Conservation (phyloP, 30 jellyfish, hydroid and myxozoan species). For the Aurelia aurita region DNA sequence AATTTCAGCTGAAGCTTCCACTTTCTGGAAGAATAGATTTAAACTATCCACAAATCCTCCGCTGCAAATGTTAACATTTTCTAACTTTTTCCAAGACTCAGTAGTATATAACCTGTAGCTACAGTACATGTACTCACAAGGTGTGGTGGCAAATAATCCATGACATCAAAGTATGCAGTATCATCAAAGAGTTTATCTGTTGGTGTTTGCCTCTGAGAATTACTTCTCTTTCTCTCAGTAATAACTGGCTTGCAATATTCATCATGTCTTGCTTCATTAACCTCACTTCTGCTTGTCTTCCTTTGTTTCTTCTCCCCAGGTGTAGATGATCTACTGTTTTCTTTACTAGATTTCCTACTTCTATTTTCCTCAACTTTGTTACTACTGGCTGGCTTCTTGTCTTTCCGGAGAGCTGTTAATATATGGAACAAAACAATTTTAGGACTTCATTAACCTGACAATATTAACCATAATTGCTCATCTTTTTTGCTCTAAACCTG, state of each 20-base stretch:
- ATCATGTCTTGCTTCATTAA: background rate
- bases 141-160: constrained; percentile 93
- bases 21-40: no score
- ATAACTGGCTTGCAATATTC: background rate
- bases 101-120: no score
- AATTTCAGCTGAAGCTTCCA: no score
- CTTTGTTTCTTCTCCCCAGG: constrained; percentile 60
- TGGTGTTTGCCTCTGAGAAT: constrained; percentile 32
- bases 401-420: constrained; percentile 33
- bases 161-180: constrained; percentile 81
- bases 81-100: no score
- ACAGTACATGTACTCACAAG: constrained; percentile 75
- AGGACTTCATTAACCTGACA: no score
- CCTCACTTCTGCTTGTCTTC: background rate
- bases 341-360: constrained; percentile 58
- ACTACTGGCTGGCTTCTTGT: constrained; percentile 2
- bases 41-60: no score
- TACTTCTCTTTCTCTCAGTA: constrained; percentile 14
- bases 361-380: constrained; percentile 18
- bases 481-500: no score
- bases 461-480: no score
- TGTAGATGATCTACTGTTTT: constrained; percentile 70
- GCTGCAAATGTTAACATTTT: no score
- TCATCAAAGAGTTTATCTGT: constrained; percentile 79
- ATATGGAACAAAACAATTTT: background rate